Conservation (phyloP, 1,140 invertebrate species). For the Apis florea region DNA sequence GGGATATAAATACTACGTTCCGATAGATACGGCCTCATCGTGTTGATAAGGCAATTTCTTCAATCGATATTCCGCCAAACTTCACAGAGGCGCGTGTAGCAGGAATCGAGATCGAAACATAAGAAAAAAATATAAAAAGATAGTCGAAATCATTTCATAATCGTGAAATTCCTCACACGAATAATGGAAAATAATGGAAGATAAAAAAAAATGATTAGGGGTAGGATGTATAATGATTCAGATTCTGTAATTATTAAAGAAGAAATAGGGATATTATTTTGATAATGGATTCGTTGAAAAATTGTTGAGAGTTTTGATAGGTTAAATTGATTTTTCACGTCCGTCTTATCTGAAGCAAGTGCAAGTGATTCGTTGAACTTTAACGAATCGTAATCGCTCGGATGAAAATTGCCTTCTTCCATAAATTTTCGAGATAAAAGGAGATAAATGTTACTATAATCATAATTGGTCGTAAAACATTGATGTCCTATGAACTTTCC, state of each 20-base stretch:
- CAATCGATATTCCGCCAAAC: conserved; percentile 60
- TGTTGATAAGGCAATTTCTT: conserved; percentile 60
- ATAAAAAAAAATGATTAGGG: not conserved
- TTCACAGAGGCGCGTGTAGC: conserved; percentile 37
- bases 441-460: not conserved
- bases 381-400: not conserved
- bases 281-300: not conserved
- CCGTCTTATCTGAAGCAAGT: not conserved
- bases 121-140: not conserved
- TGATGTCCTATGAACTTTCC: not conserved
- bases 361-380: not conserved
- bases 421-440: not conserved
- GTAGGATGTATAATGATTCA: not conserved
- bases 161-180: no score
- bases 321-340: not conserved
- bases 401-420: not conserved
- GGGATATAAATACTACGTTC: no score
- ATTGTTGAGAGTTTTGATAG: not conserved
- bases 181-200: no score
- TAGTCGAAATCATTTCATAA: no score
- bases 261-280: not conserved
- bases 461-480: conserved; percentile 5
- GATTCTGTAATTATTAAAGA: not conserved
- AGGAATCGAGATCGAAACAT: not conserved
- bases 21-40: conserved; percentile 31